These are phyloP conservation scores for Phorcus lineatus DNA, from an alignment of 2,888 invertebrate genomes.

Conservation along the genomic window DNA sequence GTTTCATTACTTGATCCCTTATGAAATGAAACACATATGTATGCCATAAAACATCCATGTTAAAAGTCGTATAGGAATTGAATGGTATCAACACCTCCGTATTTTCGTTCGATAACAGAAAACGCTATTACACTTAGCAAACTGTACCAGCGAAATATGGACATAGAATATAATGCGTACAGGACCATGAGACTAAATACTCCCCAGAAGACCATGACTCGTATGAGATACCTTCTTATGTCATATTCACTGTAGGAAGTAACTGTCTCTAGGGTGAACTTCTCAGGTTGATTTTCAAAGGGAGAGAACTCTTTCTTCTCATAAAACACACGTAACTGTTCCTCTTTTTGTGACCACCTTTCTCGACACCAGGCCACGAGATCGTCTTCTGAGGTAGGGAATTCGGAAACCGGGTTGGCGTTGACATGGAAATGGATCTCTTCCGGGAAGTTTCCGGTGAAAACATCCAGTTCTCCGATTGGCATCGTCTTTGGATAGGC, in stretches of 20 bases:
- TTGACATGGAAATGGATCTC: slow-evolving; percentile 87
- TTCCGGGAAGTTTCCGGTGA: slow-evolving; percentile 84
- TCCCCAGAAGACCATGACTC: slow-evolving; percentile 49
- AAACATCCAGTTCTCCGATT: slow-evolving; percentile 84
- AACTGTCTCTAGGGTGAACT: background rate
- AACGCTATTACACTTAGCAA: slow-evolving; percentile 34
- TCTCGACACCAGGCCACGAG: slow-evolving; percentile 71
- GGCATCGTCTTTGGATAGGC: slow-evolving; percentile 86
- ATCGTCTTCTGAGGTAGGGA: slow-evolving; percentile 52
- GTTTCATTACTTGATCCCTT: background rate
- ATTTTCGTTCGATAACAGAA: slow-evolving; percentile 28
- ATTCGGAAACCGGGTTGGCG: slow-evolving; percentile 57
- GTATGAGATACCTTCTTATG: slow-evolving; percentile 26
- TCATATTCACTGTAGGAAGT: background rate
- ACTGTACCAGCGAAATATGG: slow-evolving; percentile 48
- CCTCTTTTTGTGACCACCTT: slow-evolving; percentile 75
- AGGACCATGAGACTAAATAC: slow-evolving; percentile 44
- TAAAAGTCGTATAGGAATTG: slow-evolving; percentile 11
- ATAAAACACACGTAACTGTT: slow-evolving; percentile 62
- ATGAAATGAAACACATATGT: background rate
- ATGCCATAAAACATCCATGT: background rate
- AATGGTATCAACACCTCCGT: slow-evolving; percentile 44
- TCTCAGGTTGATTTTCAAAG: background rate
- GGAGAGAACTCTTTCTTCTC: slow-evolving; percentile 38
- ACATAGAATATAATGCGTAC: slow-evolving; percentile 38